Evolutionary conservation across 2,888 invertebrate species (phyloP).

Genomic region (Gandaritis pyraliata): DNA sequence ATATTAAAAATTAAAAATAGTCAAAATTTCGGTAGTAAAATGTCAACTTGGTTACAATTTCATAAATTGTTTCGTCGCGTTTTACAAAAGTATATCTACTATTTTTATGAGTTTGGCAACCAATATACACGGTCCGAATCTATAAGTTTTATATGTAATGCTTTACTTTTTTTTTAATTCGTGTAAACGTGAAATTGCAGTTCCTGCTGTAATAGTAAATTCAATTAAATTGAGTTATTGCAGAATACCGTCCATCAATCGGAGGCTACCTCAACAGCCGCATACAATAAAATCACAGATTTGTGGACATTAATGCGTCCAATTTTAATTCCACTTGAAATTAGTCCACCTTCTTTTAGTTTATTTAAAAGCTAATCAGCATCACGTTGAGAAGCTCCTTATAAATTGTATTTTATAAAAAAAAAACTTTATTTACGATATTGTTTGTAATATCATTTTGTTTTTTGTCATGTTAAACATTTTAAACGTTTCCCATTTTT

Average conservation of each 20-base stretch:
- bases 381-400: slow-evolving; percentile 60
- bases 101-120: too few relatives aligned
- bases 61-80: too few relatives aligned
- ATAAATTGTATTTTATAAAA: slow-evolving; percentile 59
- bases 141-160: too few relatives aligned
- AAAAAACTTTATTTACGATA: slow-evolving; percentile 54
- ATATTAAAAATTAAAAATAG: too few relatives aligned
- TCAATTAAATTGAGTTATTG: slow-evolving; percentile 9
- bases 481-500: slow-evolving; percentile 51
- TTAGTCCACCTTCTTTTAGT: slow-evolving; percentile 65
- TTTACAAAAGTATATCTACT: too few relatives aligned
- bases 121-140: too few relatives aligned
- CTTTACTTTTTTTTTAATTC: too few relatives aligned
- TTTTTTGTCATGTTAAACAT: slow-evolving; percentile 48
- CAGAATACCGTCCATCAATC: slow-evolving; percentile 54
- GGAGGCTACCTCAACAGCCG: slow-evolving; percentile 74
- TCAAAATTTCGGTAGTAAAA: too few relatives aligned
- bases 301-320: slow-evolving; percentile 66
- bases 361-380: slow-evolving; percentile 67
- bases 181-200: too few relatives aligned
- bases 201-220: too few relatives aligned
- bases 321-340: slow-evolving; percentile 69
- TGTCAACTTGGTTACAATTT: too few relatives aligned
- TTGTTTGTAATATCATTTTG: slow-evolving; percentile 25
- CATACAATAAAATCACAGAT: slow-evolving; percentile 69